phyloP scores from a whole-genome alignment of 2,888 invertebrate genomes.

The Lepidochitona cinerea region DNA sequence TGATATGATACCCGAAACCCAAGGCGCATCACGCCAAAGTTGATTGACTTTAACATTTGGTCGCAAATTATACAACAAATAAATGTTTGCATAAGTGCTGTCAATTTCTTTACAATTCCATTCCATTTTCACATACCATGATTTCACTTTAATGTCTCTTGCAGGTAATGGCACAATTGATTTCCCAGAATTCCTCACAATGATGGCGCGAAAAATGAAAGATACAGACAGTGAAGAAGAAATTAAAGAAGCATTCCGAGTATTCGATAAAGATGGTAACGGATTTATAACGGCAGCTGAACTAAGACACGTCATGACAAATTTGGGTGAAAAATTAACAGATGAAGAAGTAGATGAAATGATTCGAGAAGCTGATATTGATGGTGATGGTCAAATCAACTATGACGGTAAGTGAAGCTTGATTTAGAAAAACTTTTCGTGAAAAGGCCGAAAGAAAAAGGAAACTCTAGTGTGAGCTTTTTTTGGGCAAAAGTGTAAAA shows the following conservation, averaged over 20 bases:
- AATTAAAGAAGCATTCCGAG: neutral
- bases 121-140: too few relatives aligned
- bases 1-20: too few relatives aligned
- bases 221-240: neutral
- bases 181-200: neutral
- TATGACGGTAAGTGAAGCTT: neutral
- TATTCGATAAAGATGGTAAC: neutral
- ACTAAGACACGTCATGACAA: neutral
- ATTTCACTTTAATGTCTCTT: too few relatives aligned
- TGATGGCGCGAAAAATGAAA: neutral
- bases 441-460: too few relatives aligned
- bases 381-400: neutral
- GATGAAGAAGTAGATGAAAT: neutral
- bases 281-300: neutral
- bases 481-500: too few relatives aligned
- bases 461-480: too few relatives aligned
- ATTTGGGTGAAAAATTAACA: neutral
- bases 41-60: too few relatives aligned
- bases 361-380: neutral
- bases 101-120: too few relatives aligned
- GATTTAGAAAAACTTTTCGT: too few relatives aligned
- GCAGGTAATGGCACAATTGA: neutral
- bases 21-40: too few relatives aligned
- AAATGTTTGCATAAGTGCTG: too few relatives aligned
- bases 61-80: too few relatives aligned